A percentile compares a stretch with the other conserved stretches of the same genome.
phyloP scores from a whole-genome alignment of 1,140 invertebrate genomes.

The Pteromalus puparum region DNA sequence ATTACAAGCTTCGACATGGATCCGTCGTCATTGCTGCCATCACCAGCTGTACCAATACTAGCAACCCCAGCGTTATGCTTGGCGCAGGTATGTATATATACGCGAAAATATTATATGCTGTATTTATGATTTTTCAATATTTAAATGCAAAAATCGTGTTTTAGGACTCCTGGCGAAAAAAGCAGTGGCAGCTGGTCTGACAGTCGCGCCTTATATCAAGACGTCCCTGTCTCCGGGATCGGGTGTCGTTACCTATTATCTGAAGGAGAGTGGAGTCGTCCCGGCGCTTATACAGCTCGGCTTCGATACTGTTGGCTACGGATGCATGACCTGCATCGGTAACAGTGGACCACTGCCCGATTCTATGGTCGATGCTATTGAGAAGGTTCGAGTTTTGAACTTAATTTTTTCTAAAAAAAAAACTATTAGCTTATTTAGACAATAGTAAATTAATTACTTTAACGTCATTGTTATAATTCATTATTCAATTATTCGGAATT shows the following conservation, averaged over 20 bases:
- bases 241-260: constrained; percentile 98
- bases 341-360: constrained; percentile 97
- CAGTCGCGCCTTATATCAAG: constrained; percentile 95
- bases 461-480: constrained; percentile 21
- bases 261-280: constrained; percentile 91
- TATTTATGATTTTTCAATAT: not conserved
- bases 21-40: constrained; percentile 98
- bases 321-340: constrained; percentile 99
- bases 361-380: constrained; percentile 93
- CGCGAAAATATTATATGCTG: no score
- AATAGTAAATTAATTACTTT: constrained; percentile 48
- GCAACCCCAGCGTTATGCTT: constrained; percentile 98
- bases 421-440: constrained; percentile 22
- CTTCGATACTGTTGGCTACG: constrained; percentile 96
- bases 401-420: not conserved
- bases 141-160: constrained; percentile 44
- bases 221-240: constrained; percentile 97
- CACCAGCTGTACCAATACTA: constrained; percentile 98
- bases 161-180: constrained; percentile 95
- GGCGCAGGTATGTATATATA: constrained; percentile 82
- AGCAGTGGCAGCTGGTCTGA: constrained; percentile 93
- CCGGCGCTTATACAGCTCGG: constrained; percentile 91
- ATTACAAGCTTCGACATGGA: constrained; percentile 92
- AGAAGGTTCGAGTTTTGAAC: constrained; percentile 80
- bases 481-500: constrained; percentile 42